phyloP scores from a whole-genome alignment of 2,113 vertebrate species.

The Bubalus kerabau region DNA sequence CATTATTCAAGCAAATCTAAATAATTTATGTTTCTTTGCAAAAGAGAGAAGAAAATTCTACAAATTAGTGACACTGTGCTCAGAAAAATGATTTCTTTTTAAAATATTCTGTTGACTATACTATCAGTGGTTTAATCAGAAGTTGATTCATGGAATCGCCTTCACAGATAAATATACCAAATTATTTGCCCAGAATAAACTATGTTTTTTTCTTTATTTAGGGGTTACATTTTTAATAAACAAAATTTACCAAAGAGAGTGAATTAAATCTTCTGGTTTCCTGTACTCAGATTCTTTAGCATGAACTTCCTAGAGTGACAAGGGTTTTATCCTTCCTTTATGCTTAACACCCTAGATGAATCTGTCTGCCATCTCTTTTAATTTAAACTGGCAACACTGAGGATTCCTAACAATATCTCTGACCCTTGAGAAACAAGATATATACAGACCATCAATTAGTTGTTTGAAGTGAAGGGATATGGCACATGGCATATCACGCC shows the following conservation, averaged over 20 bases:
- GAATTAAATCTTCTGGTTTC: not conserved
- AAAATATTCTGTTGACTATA: constrained; percentile 44
- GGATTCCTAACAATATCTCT: constrained; percentile 60
- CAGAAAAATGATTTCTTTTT: not conserved
- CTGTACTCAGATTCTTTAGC: not conserved
- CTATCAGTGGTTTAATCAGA: constrained; percentile 6
- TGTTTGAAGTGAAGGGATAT: constrained; percentile 48
- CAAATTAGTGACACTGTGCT: not conserved
- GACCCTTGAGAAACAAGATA: constrained; percentile 58
- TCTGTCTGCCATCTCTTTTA: constrained; percentile 42
- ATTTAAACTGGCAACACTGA: constrained; percentile 39
- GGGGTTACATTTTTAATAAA: not conserved
- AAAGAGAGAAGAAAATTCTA: not conserved
- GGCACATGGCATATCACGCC: not conserved
- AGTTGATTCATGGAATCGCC: not conserved
- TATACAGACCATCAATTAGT: constrained; percentile 66
- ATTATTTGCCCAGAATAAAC: constrained; percentile 5
- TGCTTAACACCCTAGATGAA: not conserved
- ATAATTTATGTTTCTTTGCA: not conserved
- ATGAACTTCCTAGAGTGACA: not conserved
- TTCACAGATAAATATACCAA: not conserved
- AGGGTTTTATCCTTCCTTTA: not conserved
- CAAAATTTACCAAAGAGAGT: not conserved
- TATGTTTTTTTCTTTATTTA: constrained; percentile 8
- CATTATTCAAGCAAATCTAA: not conserved